Base-by-base conservation (phyloP, 2,888 invertebrate species). In the Agriopis leucophaearia region DNA sequence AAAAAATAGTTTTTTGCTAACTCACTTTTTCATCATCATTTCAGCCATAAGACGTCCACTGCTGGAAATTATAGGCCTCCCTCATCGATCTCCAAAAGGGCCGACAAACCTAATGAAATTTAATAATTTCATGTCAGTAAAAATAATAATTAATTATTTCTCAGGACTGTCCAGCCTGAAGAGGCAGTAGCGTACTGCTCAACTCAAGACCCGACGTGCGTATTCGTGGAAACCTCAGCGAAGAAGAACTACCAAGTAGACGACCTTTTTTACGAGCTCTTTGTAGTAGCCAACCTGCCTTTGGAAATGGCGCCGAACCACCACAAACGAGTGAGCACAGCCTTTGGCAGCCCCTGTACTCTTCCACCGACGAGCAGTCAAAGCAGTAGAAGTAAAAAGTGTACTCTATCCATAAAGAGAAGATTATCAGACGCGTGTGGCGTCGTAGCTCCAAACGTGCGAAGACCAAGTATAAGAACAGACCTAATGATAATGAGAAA, bases 281-380 rank as follows among this genome's bases (percentile, higher is more conserved):
- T 98, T 87, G 95, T 96, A 64, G 96, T 97, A 56, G 97, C 97
- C 38, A 97, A 97, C 84, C 89, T 98, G 67, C 98, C 98, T 0
- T 89, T 97, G 78, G 98, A 98, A 92, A 98, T 98, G 98, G 97
- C 97, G 18, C 97, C 97, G 0, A 97, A 97, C 81, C 96, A 97
- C 84, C 98, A 98, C 88, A 96, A 97, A 80, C 95, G 96, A 68
- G 96, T 98, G 51, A 96, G 96, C 78, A 96, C 96, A 13, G 96
- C 96, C 9, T 97, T 97, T 74, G 96, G 97, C 7, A 96, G 97
- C 64, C 97, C 97, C 0, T 97, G 96, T 74, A 96, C 97, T 9
- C 84, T 97, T 73, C 96, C 96, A 1, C 96, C 96, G 0, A 96
- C 96, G 0, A 95, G 96, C 73, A 95, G 95, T 40, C 95, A 95